Evolutionary conservation across 2,113 vertebrate species (phyloP).

Genomic region (Rhinopomastus cyanomelas): DNA sequence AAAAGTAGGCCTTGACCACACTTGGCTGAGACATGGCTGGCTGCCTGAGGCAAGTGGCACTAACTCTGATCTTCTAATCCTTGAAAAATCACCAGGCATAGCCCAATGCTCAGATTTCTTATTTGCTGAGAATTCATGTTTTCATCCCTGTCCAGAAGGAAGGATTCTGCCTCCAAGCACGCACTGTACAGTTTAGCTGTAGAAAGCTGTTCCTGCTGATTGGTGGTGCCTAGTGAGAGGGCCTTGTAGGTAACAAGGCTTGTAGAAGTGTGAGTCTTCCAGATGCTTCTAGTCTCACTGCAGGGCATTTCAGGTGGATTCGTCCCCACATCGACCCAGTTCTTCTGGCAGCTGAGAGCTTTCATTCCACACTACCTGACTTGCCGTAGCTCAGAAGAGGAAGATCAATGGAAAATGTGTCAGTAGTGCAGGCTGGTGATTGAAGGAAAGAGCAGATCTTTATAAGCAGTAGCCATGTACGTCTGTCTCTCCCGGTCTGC

Average conservation of each 20-base stretch:
- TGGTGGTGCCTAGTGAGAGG: neutral
- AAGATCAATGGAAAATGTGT: neutral
- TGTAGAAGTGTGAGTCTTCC: neutral
- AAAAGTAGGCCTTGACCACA: neutral
- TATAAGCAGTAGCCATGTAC: neutral
- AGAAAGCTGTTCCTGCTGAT: neutral
- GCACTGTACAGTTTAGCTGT: neutral
- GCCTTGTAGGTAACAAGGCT: neutral
- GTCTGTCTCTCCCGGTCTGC: neutral
- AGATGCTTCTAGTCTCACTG: neutral
- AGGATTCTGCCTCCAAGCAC: neutral
- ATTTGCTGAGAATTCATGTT: neutral
- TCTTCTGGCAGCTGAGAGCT: neutral
- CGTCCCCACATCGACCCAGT: neutral
- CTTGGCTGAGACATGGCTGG: neutral
- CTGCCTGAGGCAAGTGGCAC: neutral
- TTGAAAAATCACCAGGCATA: neutral
- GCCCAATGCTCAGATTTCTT: neutral
- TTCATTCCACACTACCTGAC: neutral
- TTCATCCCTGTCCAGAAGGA: neutral
- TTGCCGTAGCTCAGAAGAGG: neutral
- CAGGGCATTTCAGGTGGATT: neutral
- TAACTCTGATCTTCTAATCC: neutral
- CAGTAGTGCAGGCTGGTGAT: neutral
- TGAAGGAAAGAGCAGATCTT: neutral